Evolutionary conservation across 1,140 invertebrate species (phyloP).

Genomic region (Telenomus remus): DNA sequence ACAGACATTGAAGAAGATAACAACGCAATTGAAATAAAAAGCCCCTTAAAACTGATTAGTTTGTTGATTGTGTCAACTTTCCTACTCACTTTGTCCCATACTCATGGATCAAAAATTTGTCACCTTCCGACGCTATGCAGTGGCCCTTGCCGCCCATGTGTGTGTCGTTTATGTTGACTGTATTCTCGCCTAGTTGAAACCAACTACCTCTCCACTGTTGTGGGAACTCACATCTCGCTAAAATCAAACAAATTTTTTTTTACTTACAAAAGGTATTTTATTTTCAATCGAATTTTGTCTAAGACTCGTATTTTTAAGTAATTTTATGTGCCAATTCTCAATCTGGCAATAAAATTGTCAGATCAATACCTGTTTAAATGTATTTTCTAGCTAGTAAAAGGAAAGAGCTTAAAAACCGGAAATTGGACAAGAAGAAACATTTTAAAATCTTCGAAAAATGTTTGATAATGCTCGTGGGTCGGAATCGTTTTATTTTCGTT

Average conservation of each 20-base stretch:
- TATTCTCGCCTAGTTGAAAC: conserved; percentile 84
- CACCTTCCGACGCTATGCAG: conserved; percentile 81
- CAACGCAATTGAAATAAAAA: conserved; percentile 29
- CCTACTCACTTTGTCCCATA: conserved; percentile 76
- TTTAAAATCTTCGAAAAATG: too few relatives aligned
- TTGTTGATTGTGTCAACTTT: conserved; percentile 2
- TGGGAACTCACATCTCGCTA: conserved; percentile 81
- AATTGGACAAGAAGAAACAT: too few relatives aligned
- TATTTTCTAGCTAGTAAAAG: too few relatives aligned
- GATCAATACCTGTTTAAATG: conserved; percentile 51
- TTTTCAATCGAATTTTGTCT: conserved; percentile 21
- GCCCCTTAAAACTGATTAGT: conserved; percentile 34
- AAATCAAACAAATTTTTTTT: conserved; percentile 37
- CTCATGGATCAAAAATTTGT: conserved; percentile 86
- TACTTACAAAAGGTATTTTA: too few relatives aligned
- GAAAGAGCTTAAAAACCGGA: too few relatives aligned
- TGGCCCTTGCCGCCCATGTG: conserved; percentile 85
- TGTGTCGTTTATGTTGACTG: conserved; percentile 82
- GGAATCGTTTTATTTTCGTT: too few relatives aligned
- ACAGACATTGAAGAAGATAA: conserved; percentile 29
- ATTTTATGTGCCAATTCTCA: conserved; percentile 48
- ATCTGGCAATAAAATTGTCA: conserved; percentile 44
- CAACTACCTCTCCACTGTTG: conserved; percentile 83
- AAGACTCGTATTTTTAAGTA: conserved; percentile 44
- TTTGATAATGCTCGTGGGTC: too few relatives aligned